Evolutionary conservation across 1,140 invertebrate species (phyloP).

Genomic region (Mercenaria mercenaria): DNA sequence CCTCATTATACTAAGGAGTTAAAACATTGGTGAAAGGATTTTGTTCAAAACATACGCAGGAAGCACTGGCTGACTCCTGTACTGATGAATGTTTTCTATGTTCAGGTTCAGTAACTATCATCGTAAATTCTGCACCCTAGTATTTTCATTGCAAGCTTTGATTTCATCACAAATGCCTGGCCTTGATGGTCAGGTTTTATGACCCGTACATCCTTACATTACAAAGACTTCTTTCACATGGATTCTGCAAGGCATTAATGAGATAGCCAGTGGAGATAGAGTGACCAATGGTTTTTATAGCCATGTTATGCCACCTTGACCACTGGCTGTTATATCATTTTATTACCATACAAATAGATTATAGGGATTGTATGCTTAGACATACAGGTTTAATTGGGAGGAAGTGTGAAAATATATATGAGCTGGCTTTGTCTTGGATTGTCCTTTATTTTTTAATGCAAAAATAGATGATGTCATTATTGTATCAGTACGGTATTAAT

Average conservation of each 20-base stretch:
- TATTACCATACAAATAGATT: background rate
- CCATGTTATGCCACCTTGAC: constrained; percentile 37
- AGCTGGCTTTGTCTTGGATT: too few species aligned
- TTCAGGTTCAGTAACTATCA: constrained; percentile 6
- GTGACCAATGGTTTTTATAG: constrained; percentile 13
- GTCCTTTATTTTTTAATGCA: too few species aligned
- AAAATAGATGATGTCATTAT: too few species aligned
- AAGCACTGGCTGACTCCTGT: background rate
- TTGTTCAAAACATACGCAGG: background rate
- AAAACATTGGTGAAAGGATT: background rate
- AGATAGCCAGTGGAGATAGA: constrained; percentile 15
- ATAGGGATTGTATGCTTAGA: background rate
- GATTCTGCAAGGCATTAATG: constrained; percentile 11
- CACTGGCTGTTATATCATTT: constrained; percentile 21
- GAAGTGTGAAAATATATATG: background rate
- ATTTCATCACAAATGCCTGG: constrained; percentile 25
- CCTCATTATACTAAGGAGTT: too few species aligned
- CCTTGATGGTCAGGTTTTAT: constrained; percentile 50
- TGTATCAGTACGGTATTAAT: too few species aligned
- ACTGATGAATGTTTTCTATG: background rate
- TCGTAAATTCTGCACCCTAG: constrained; percentile 45
- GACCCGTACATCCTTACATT: constrained; percentile 18
- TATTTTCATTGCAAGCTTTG: constrained; percentile 24
- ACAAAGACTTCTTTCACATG: constrained; percentile 22
- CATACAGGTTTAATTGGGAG: background rate